Conservation (phyloP, 2,797 vertebrate genomes). For the Hydrophis major region DNA sequence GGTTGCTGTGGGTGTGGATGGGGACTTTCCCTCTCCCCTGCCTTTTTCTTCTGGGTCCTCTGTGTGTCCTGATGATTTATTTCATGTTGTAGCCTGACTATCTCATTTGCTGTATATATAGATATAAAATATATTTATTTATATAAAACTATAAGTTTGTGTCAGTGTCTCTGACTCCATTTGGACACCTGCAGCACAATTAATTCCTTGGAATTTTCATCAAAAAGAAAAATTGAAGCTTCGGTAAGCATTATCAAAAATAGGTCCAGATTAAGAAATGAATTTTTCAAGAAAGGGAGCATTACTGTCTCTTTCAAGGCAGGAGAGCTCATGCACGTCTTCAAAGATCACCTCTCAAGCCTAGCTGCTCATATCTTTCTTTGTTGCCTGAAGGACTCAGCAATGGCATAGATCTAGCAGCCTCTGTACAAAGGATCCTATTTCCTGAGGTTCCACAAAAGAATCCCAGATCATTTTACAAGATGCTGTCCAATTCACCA, state of each 20-base stretch:
- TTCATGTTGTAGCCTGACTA: neutral
- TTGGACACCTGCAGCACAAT: neutral
- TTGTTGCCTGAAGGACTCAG: neutral
- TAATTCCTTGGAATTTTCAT: neutral
- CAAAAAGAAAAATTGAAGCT: neutral
- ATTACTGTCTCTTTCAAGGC: neutral
- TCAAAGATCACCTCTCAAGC: neutral
- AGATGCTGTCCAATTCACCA: neutral
- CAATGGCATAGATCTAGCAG: neutral
- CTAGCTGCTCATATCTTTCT: neutral
- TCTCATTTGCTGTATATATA: neutral
- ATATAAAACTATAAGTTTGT: neutral
- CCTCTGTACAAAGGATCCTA: neutral
- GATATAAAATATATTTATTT: neutral
- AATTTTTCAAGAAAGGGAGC: neutral
- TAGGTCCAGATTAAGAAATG: neutral
- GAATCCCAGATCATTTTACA: neutral
- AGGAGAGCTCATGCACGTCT: neutral
- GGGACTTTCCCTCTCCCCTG: accelerated
- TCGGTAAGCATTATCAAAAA: neutral
- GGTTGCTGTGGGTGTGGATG: neutral
- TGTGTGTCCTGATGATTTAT: neutral
- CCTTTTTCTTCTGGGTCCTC: neutral
- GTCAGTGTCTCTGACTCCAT: neutral
- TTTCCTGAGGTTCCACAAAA: neutral